These are phyloP conservation scores for Cephonodes hylas DNA, from an alignment of 2,888 invertebrate species.

Conservation along the genomic window DNA sequence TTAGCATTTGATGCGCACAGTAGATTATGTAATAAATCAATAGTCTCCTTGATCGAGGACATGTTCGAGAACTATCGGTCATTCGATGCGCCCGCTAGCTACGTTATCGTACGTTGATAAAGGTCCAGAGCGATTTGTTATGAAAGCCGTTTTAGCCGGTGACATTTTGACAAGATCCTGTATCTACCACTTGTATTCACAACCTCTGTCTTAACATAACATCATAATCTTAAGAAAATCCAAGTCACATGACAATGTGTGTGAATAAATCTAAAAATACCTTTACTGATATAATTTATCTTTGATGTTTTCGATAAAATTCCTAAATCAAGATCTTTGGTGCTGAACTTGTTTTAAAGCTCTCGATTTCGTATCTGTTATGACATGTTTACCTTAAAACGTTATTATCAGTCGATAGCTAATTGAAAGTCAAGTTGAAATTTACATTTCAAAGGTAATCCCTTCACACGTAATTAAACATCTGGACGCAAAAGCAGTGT, in stretches of 20 bases:
- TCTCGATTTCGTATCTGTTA: not conserved
- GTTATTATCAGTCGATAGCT: not conserved
- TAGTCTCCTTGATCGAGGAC: slow-evolving; percentile 21
- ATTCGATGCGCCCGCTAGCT: slow-evolving; percentile 24
- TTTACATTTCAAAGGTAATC: not conserved
- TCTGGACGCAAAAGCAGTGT: not conserved
- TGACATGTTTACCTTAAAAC: not conserved
- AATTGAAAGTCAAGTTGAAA: not conserved
- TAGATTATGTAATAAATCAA: slow-evolving; percentile 20
- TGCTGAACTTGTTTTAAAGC: not conserved
- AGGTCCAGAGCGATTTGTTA: not conserved
- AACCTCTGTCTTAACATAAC: not conserved
- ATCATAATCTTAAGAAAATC: not conserved
- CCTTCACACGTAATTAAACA: not conserved
- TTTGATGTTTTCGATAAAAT: not conserved
- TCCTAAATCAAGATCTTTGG: not conserved
- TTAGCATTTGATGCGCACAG: not conserved
- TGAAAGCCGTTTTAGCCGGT: not conserved
- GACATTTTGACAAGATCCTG: not conserved
- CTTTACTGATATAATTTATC: not conserved
- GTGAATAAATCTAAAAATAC: not conserved
- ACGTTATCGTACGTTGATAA: slow-evolving; percentile 21
- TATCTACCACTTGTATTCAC: not conserved
- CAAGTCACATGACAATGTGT: not conserved
- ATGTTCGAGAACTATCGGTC: slow-evolving; percentile 27